Evolutionary conservation across 2,113 vertebrate genomes (phyloP).

Genomic region (Amphiprion percula): DNA sequence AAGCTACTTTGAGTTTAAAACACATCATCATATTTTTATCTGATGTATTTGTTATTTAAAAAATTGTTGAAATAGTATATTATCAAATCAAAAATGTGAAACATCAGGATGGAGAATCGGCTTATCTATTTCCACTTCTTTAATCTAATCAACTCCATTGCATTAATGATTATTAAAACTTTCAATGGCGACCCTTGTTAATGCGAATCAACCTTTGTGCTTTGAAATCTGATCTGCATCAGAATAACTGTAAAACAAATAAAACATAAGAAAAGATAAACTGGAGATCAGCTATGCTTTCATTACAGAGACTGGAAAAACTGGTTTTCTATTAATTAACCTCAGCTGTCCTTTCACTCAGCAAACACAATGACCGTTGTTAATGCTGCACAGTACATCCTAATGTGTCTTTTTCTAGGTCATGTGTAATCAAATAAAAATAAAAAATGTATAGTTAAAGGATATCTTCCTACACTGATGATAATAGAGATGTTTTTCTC

Average conservation of each 20-base stretch:
- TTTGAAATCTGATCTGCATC: constrained; percentile 35
- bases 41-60: no score
- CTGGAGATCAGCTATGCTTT: not conserved
- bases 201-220: not conserved
- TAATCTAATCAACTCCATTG: no score
- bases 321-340: constrained; percentile 71
- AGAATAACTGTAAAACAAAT: constrained; percentile 51
- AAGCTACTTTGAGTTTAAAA: no score
- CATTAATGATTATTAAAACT: not conserved
- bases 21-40: no score
- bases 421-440: not conserved
- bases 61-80: no score
- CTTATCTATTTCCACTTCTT: not conserved
- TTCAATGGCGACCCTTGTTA: not conserved
- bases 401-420: not conserved
- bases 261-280: constrained; percentile 31
- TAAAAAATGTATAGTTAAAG: not conserved
- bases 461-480: not conserved
- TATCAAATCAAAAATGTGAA: no score
- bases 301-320: constrained; percentile 66
- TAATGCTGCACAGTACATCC: not conserved
- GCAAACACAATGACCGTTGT: constrained; percentile 35
- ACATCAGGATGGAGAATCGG: no score
- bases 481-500: not conserved
- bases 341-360: constrained; percentile 33